Conservation (phyloP, 2,797 vertebrate genomes). For the Triplophysa yarkandensis region DNA sequence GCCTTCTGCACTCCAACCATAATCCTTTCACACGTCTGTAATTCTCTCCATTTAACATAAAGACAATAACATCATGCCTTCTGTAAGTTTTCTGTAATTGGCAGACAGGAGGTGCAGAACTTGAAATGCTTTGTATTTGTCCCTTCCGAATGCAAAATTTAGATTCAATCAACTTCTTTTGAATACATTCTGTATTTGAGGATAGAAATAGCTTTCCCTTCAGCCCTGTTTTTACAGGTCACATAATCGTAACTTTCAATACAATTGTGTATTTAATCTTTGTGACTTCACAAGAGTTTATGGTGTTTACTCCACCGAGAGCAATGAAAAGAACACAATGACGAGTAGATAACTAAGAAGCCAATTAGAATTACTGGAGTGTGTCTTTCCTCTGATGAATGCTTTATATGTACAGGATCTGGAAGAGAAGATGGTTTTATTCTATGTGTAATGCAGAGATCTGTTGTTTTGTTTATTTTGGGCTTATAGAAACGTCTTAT, state of each 20-base stretch:
- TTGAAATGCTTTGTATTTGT: background rate
- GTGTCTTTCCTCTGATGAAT: conserved; percentile 76
- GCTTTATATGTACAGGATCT: conserved; percentile 66
- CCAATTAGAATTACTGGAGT: conserved; percentile 78
- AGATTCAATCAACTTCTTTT: conserved; percentile 1
- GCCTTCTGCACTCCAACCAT: background rate
- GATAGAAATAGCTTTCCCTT: background rate
- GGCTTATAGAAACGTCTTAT: conserved; percentile 28
- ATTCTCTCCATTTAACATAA: background rate
- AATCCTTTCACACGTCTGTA: background rate
- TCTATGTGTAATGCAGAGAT: conserved; percentile 15
- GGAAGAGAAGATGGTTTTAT: conserved; percentile 60
- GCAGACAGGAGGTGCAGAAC: background rate
- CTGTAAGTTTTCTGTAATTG: background rate
- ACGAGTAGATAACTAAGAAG: conserved; percentile 70
- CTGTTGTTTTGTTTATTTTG: conserved; percentile 20
- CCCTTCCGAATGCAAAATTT: conserved; percentile 16
- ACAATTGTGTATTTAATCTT: conserved; percentile 73
- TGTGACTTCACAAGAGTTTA: conserved; percentile 74
- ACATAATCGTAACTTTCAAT: conserved; percentile 60
- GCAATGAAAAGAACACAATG: conserved; percentile 69
- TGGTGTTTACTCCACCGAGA: conserved; percentile 58
- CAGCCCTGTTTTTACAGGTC: conserved; percentile 17
- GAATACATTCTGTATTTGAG: no score
- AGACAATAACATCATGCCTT: background rate